Percentiles rank a stretch among this genome's conserved stretches.
Conservation (phyloP, 2,888 invertebrate species). For the Ornithoptera alexandrae region DNA sequence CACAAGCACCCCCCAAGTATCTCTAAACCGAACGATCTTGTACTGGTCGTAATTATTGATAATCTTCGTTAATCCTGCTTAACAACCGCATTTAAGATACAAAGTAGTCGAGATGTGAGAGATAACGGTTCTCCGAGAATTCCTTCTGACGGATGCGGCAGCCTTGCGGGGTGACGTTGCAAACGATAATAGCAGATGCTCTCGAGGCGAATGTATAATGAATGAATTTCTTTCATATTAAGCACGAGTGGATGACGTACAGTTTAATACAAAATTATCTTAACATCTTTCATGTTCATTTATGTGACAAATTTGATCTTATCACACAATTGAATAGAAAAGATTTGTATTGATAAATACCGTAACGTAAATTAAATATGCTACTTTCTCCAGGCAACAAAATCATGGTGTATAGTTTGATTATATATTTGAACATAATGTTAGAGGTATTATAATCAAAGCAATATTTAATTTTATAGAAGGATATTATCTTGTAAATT, state of each 20-base stretch:
- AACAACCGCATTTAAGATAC: constrained; percentile 43
- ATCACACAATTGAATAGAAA: too few species aligned
- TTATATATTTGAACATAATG: too few species aligned
- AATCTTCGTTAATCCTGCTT: constrained; percentile 5
- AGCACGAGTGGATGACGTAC: not conserved
- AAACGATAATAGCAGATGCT: constrained; percentile 11
- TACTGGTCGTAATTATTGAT: not conserved
- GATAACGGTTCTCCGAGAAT: constrained; percentile 51
- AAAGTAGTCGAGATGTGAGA: constrained; percentile 47
- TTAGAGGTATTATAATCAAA: too few species aligned
- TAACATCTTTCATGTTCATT: not conserved
- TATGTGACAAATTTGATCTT: not conserved
- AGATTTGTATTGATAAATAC: too few species aligned
- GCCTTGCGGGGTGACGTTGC: constrained; percentile 40
- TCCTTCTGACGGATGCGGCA: constrained; percentile 46
- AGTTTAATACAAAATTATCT: not conserved
- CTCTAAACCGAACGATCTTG: too few species aligned
- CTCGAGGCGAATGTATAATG: constrained; percentile 25
- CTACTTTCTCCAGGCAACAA: too few species aligned
- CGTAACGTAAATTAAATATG: too few species aligned
- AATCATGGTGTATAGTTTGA: too few species aligned
- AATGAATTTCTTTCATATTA: constrained; percentile 8
- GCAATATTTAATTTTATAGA: too few species aligned
- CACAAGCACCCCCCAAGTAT: too few species aligned
- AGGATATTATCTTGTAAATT: too few species aligned